Conservation (phyloP, 2,113 vertebrate genomes). For the Butorides virescens region DNA sequence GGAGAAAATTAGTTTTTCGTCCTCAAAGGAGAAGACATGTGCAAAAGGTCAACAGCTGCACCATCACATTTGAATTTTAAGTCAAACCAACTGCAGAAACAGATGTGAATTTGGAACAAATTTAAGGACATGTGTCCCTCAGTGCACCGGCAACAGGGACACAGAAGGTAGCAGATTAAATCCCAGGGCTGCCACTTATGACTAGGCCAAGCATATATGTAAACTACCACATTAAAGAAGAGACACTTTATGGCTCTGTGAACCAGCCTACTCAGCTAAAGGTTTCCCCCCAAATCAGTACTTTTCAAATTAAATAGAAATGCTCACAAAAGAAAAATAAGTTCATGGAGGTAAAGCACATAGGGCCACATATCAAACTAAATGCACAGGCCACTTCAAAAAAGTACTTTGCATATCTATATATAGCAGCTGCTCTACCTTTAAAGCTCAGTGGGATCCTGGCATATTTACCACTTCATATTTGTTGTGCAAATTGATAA, state of each 20-base stretch:
- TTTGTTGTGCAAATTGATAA: not conserved
- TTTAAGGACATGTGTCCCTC: not conserved
- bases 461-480: not conserved
- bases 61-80: not conserved
- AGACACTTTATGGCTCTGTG: fast-evolving
- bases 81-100: constrained; percentile 18
- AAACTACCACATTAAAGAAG: not conserved
- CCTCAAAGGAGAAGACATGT: not conserved
- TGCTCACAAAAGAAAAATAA: not conserved
- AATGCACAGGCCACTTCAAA: not conserved
- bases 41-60: constrained; percentile 37
- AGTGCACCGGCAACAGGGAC: not conserved
- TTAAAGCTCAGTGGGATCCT: not conserved
- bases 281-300: not conserved
- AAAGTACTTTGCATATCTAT: not conserved
- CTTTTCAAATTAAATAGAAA: not conserved
- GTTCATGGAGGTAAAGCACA: not conserved
- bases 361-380: no score
- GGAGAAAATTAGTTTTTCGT: not conserved
- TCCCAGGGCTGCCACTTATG: not conserved
- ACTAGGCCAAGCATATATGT: not conserved
- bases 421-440: not conserved
- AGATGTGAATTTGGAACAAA: constrained; percentile 21
- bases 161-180: not conserved
- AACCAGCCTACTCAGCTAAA: not conserved